phyloP scores from a whole-genome alignment of 2,797 vertebrate species.

The Knipowitschia caucasica region DNA sequence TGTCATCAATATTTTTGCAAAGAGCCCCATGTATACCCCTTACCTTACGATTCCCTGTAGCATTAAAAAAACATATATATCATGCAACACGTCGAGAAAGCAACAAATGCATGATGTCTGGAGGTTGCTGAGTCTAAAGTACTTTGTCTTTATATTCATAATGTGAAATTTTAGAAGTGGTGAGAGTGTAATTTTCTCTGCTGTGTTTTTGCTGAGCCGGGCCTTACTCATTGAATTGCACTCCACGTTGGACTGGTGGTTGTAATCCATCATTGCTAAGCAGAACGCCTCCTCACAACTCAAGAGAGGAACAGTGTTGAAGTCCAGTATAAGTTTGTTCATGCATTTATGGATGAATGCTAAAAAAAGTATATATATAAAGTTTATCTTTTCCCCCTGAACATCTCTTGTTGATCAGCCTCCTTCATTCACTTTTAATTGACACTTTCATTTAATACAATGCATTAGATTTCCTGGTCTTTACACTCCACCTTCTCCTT shows the following conservation, averaged over 20 bases:
- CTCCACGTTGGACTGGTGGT: conserved; percentile 45
- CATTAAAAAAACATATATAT: conserved; percentile 29
- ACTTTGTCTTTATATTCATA: conserved; percentile 8
- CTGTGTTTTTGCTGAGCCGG: conserved; percentile 49
- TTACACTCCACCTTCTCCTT: too few species aligned
- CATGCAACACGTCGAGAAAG: conserved; percentile 35
- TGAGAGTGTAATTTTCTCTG: conserved; percentile 35
- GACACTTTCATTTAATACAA: too few species aligned
- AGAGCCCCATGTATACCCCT: too few species aligned
- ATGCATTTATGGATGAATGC: conserved; percentile 14
- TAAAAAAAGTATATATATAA: not conserved
- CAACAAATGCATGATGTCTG: conserved; percentile 25
- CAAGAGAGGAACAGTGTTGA: conserved; percentile 21
- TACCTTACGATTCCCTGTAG: not conserved
- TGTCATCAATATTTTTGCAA: too few species aligned
- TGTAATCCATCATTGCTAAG: conserved; percentile 58
- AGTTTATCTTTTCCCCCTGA: too few species aligned
- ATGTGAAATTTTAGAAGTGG: conserved; percentile 31
- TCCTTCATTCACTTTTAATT: too few species aligned
- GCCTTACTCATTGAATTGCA: conserved; percentile 44
- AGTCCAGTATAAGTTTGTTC: conserved; percentile 8
- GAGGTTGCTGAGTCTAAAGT: conserved; percentile 10
- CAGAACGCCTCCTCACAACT: conserved; percentile 29
- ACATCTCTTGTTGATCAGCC: too few species aligned
- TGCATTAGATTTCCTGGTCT: too few species aligned